These are phyloP conservation scores for Thermophis baileyi DNA, from an alignment of 2,113 vertebrate species.

Conservation along the genomic window DNA sequence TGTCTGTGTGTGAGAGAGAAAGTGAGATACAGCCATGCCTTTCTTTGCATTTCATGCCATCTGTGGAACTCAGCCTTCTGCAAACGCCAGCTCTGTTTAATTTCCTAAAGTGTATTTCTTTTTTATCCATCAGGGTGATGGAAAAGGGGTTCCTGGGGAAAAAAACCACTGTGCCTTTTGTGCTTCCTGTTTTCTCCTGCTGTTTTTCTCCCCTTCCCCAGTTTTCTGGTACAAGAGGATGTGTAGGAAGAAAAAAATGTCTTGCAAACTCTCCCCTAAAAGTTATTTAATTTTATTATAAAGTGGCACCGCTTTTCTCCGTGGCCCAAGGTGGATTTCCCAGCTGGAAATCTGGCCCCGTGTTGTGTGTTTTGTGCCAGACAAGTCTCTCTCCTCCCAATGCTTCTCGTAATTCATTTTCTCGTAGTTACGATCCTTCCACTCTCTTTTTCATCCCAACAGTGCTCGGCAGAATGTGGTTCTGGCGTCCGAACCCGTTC, in stretches of 20 bases:
- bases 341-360: not conserved
- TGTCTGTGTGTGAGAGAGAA: not conserved
- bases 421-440: not conserved
- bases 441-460: not conserved
- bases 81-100: not conserved
- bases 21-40: not conserved
- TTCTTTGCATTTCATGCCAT: not conserved
- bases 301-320: not conserved
- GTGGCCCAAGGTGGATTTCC: not conserved
- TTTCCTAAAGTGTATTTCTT: not conserved
- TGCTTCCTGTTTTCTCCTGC: not conserved
- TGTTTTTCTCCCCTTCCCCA: not conserved
- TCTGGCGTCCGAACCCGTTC: constrained; percentile 78
- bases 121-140: not conserved
- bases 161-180: not conserved
- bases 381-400: too few relatives aligned
- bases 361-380: too few relatives aligned
- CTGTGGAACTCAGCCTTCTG: not conserved
- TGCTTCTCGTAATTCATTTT: not conserved
- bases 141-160: too few relatives aligned
- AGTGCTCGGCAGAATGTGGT: constrained; percentile 93
- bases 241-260: not conserved
- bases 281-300: not conserved
- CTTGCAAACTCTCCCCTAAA: not conserved
- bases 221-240: not conserved